A percentile compares a stretch with the other conserved stretches of the same genome.
Conservation (phyloP, 2,113 vertebrate genomes). For the Triplophysa siluroides region DNA sequence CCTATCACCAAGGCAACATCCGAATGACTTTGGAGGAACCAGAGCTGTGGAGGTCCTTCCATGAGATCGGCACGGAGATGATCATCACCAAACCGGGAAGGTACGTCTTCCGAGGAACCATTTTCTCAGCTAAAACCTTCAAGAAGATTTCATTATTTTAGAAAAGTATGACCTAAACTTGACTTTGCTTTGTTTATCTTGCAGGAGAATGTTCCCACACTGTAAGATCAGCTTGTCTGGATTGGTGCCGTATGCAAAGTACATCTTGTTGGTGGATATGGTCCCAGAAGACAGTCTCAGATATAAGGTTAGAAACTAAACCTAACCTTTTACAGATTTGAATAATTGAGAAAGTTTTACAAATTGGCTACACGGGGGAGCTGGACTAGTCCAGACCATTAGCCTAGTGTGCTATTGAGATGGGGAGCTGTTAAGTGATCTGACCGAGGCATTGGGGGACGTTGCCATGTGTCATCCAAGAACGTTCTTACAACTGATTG, state of each 20-base stretch:
- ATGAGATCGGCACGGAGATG: conserved; percentile 88
- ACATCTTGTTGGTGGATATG: conserved; percentile 89
- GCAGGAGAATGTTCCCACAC: conserved; percentile 92
- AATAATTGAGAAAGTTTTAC: no score
- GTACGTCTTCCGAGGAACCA: conserved; percentile 63
- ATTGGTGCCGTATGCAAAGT: conserved; percentile 85
- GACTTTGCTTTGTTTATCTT: conserved; percentile 35
- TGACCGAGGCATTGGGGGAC: conserved; percentile 14
- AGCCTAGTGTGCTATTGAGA: neutral
- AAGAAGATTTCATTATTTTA: no score
- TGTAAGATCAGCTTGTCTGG: conserved; percentile 86
- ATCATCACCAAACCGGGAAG: conserved; percentile 92
- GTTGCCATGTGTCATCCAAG: conserved; percentile 48
- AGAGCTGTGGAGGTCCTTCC: conserved; percentile 85
- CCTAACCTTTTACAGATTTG: neutral
- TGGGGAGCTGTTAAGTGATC: neutral
- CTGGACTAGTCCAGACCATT: neutral
- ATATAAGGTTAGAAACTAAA: conserved; percentile 79
- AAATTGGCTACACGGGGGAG: neutral
- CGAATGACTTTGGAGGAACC: conserved; percentile 81
- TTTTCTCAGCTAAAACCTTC: neutral
- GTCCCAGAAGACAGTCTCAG: conserved; percentile 85
- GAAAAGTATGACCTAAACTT: neutral
- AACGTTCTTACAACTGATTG: conserved; percentile 58
- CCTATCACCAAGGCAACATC: conserved; percentile 79